Percentiles rank a stretch among this genome's conserved stretches.
phyloP scores from a whole-genome alignment of 2,113 vertebrate species.

The Columbina picui region DNA sequence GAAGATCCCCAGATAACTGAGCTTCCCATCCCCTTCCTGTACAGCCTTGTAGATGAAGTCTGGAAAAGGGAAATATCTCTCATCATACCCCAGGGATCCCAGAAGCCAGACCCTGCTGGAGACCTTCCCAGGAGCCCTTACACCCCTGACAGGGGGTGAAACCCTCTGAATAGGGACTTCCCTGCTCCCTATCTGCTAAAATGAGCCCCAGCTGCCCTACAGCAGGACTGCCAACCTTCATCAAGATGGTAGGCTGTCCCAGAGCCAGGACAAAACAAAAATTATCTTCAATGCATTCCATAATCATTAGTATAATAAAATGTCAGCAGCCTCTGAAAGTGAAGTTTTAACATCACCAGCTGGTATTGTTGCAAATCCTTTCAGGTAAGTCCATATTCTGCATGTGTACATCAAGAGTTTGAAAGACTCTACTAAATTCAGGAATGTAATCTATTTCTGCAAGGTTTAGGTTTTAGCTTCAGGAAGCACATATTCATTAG shows the following conservation, averaged over 20 bases:
- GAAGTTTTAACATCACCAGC: neutral
- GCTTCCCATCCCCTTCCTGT: rapidly evolving
- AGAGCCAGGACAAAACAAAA: neutral
- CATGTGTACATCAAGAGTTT: neutral
- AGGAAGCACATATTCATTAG: neutral
- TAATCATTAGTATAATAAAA: neutral
- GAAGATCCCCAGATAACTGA: neutral
- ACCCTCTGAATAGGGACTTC: rapidly evolving
- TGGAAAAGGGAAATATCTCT: neutral
- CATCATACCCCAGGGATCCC: rapidly evolving
- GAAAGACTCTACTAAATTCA: neutral
- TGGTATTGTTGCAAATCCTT: neutral
- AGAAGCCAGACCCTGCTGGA: rapidly evolving
- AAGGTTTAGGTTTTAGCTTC: neutral
- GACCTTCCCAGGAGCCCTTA: rapidly evolving
- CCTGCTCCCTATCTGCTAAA: too few relatives aligned
- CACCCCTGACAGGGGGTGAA: rapidly evolving
- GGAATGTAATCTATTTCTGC: neutral
- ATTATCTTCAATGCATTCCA: neutral
- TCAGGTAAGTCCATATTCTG: neutral
- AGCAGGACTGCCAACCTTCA: neutral
- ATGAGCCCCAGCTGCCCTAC: neutral
- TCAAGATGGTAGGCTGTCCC: neutral
- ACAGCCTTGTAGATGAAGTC: neutral
- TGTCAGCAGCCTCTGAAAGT: neutral